Evolutionary conservation across 1,140 invertebrate species (phyloP).

Genomic region (Neodiprion pinetum): DNA sequence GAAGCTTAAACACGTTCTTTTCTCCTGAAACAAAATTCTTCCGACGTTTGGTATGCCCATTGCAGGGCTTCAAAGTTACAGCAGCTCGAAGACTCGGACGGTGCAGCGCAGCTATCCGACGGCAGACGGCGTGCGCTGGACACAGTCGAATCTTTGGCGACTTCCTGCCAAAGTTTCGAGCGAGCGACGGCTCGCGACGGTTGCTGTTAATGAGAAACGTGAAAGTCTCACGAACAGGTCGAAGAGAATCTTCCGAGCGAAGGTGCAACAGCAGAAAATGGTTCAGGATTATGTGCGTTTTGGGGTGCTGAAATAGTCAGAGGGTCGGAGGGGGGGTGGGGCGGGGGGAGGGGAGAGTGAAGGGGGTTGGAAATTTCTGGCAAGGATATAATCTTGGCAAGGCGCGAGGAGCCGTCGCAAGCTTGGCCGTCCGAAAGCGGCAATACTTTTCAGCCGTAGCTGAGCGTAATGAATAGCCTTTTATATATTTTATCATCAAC

Average conservation of each 20-base stretch:
- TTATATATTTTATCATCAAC: conserved; percentile 52
- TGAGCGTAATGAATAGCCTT: conserved; percentile 42
- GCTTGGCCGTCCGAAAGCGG: conserved; percentile 14
- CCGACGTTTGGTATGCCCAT: not conserved
- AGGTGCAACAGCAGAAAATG: too few species aligned
- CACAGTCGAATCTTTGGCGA: not conserved
- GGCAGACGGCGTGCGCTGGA: not conserved
- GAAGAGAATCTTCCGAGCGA: too few species aligned
- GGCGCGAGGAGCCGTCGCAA: too few species aligned
- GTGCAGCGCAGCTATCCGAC: not conserved
- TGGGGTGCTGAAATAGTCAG: too few species aligned
- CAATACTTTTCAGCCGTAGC: conserved; percentile 31
- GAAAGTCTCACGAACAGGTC: too few species aligned
- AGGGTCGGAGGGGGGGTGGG: too few species aligned
- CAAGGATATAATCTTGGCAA: too few species aligned
- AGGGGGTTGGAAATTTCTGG: too few species aligned
- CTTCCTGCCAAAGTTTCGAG: not conserved
- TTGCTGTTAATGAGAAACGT: too few species aligned
- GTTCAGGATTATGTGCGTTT: too few species aligned
- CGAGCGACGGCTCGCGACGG: too few species aligned
- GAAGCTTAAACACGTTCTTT: not conserved
- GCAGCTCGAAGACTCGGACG: not conserved
- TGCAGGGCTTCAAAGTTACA: not conserved
- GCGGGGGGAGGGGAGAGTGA: too few species aligned
- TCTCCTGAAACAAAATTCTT: not conserved